Conservation (phyloP, 53 echinoderm and acorn worm genomes). For the Arbacia lixula region DNA sequence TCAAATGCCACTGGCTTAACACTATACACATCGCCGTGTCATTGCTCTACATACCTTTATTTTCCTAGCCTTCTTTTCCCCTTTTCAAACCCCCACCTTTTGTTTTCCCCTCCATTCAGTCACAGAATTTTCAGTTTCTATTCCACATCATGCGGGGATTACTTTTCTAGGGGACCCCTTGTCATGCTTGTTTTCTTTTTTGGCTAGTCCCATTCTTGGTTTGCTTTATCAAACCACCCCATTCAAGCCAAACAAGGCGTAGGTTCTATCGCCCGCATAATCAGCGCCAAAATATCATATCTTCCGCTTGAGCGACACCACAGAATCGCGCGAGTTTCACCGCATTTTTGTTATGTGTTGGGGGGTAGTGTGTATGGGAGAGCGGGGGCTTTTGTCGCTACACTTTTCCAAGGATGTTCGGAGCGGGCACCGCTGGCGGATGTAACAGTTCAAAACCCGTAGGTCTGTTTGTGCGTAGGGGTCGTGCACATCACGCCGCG, state of each 20-base stretch:
- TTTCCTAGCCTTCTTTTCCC: constrained; percentile 26
- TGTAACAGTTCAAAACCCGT: constrained; percentile 56
- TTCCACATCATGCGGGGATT: neutral
- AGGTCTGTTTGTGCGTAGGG: constrained; percentile 35
- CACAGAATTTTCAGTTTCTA: constrained; percentile 11
- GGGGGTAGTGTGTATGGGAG: too few relatives aligned
- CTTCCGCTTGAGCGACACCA: constrained; percentile 41
- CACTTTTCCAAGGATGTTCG: constrained; percentile 40
- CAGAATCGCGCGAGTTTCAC: constrained; percentile 39
- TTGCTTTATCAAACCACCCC: constrained; percentile 42
- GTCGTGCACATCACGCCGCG: constrained; percentile 28
- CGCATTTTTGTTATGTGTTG: constrained; percentile 50
- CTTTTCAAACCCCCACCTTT: neutral
- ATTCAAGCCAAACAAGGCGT: constrained; percentile 55
- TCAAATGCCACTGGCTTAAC: constrained; percentile 45
- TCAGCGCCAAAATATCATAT: constrained; percentile 51
- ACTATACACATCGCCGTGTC: constrained; percentile 26
- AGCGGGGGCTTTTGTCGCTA: constrained; percentile 21
- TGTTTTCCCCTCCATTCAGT: constrained; percentile 26
- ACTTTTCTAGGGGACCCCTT: neutral
- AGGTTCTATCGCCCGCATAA: constrained; percentile 39
- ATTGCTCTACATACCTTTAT: constrained; percentile 36
- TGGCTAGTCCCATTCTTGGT: constrained; percentile 33
- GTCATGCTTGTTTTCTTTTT: constrained; percentile 35
- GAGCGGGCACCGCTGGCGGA: constrained; percentile 27